A percentile compares a stretch with the other conserved stretches of the same genome.
Evolutionary conservation across 2,888 invertebrate genomes (phyloP).

Genomic region (Ditula angustiorana): DNA sequence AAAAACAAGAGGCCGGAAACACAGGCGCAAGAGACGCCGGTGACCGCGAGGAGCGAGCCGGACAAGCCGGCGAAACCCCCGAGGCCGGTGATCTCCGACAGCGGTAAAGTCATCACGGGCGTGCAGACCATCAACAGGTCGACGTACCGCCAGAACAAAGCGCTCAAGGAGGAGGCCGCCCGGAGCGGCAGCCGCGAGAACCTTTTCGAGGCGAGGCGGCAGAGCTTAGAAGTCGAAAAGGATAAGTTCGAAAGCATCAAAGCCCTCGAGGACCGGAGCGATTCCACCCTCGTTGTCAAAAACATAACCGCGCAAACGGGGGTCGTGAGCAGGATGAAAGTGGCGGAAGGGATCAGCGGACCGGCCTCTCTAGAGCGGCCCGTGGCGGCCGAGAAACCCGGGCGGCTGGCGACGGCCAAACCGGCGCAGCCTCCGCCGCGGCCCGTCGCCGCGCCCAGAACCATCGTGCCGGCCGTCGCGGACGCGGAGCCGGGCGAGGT

Average conservation of each 20-base stretch:
- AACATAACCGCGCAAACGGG: conserved; percentile 78
- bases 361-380: conserved; percentile 66
- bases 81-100: conserved; percentile 83
- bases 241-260: conserved; percentile 69
- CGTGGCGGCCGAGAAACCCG: conserved; percentile 51
- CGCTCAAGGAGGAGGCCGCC: conserved; percentile 77
- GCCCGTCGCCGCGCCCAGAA: conserved; percentile 81
- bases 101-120: conserved; percentile 79
- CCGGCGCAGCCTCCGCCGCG: conserved; percentile 83
- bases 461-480: conserved; percentile 57
- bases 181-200: conserved; percentile 73
- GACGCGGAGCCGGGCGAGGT: conserved; percentile 68
- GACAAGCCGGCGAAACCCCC: conserved; percentile 88
- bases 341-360: conserved; percentile 67
- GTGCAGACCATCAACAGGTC: conserved; percentile 87
- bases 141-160: conserved; percentile 82
- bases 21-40: conserved; percentile 53
- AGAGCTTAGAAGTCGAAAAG: conserved; percentile 84
- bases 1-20: conserved; percentile 68
- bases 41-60: conserved; percentile 64
- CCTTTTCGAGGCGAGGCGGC: conserved; percentile 75
- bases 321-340: conserved; percentile 74
- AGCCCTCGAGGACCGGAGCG: conserved; percentile 51
- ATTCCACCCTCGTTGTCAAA: conserved; percentile 67
- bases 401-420: conserved; percentile 57